Conservation (phyloP, 2,113 vertebrate species). For the Thinocorus orbignyianus region DNA sequence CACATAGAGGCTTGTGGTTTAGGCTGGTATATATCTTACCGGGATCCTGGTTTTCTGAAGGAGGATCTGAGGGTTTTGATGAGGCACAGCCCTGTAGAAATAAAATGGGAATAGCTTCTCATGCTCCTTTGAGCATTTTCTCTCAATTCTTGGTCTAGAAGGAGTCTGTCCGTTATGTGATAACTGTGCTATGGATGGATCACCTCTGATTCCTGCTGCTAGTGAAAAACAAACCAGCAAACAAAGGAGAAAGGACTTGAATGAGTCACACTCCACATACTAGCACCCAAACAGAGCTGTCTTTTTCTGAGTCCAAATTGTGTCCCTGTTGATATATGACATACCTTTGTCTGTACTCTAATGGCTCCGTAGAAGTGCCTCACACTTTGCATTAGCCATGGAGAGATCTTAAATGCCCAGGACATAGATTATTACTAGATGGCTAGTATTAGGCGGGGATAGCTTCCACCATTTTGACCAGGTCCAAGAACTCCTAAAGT, state of each 20-base stretch:
- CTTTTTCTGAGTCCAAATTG: neutral
- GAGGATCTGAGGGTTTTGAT: neutral
- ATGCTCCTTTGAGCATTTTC: neutral
- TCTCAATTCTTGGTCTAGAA: neutral
- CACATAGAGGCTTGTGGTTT: neutral
- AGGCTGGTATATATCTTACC: neutral
- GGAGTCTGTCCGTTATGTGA: neutral
- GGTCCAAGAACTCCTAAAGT: neutral
- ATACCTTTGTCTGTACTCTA: neutral
- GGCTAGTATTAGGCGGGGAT: neutral
- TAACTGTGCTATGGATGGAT: neutral
- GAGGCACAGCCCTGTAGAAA: neutral
- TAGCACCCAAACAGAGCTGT: neutral
- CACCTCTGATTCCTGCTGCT: neutral
- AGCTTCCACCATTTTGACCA: neutral
- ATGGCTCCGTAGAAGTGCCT: neutral
- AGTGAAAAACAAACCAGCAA: neutral
- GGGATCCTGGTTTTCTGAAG: neutral
- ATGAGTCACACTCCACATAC: neutral
- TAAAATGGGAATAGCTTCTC: neutral
- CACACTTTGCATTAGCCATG: neutral
- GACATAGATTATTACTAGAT: neutral
- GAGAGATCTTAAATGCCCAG: neutral
- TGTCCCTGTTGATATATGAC: neutral
- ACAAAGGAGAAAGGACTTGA: neutral